These are phyloP conservation scores for Gavialis gangeticus DNA, from an alignment of 2,113 vertebrate species.

Conservation along the genomic window DNA sequence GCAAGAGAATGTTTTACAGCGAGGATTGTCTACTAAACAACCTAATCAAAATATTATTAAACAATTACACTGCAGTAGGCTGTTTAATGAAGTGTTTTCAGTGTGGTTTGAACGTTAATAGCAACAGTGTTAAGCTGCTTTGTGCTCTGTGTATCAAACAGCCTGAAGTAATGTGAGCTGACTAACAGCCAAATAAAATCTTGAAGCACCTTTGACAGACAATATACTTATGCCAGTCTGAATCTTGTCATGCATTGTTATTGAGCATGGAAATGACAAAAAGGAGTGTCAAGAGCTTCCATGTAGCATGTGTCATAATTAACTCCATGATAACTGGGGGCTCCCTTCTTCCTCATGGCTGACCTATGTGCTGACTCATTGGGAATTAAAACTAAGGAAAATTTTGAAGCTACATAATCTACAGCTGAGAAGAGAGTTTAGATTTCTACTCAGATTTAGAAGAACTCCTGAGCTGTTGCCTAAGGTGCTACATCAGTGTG, in stretches of 20 bases:
- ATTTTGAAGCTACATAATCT: background rate
- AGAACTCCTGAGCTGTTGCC: background rate
- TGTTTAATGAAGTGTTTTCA: slow-evolving; percentile 92
- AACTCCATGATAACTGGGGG: slow-evolving; percentile 19
- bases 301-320: slow-evolving; percentile 20
- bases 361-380: background rate
- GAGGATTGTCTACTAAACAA: slow-evolving; percentile 82
- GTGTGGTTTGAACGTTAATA: slow-evolving; percentile 85
- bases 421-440: background rate
- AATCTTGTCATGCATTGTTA: slow-evolving; percentile 66
- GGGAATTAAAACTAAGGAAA: slow-evolving; percentile 32
- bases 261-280: slow-evolving; percentile 61
- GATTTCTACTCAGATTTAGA: slow-evolving; percentile 4
- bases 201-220: slow-evolving; percentile 73
- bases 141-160: slow-evolving; percentile 85
- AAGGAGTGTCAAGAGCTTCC: slow-evolving; percentile 50
- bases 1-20: slow-evolving; percentile 77
- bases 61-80: slow-evolving; percentile 86
- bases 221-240: slow-evolving; percentile 69
- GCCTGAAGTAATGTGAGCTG: slow-evolving; percentile 74
- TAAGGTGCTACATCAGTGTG: background rate
- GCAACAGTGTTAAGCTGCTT: slow-evolving; percentile 82
- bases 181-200: slow-evolving; percentile 79
- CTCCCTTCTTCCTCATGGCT: background rate
- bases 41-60: slow-evolving; percentile 93